phyloP scores from a whole-genome alignment of 2,888 invertebrate genomes.

The Perizoma affinitatum region DNA sequence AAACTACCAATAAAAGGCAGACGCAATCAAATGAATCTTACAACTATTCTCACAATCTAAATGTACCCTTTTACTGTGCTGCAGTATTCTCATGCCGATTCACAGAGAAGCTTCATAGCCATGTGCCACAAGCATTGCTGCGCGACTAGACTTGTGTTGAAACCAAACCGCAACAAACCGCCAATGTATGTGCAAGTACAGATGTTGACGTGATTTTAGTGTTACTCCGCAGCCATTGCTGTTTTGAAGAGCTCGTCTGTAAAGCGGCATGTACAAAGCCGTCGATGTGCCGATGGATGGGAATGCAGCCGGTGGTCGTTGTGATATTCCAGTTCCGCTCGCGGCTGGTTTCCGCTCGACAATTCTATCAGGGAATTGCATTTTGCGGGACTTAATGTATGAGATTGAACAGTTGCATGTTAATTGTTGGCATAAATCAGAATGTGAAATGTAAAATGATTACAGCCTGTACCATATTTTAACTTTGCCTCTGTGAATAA shows the following conservation, averaged over 20 bases:
- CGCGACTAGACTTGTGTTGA: neutral
- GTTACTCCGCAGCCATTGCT: neutral
- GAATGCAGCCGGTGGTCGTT: neutral
- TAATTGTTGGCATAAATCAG: slow-evolving; percentile 12
- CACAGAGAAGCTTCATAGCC: slow-evolving; percentile 10
- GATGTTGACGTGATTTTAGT: slow-evolving; percentile 1
- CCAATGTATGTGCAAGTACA: slow-evolving; percentile 8
- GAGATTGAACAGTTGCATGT: slow-evolving; percentile 21
- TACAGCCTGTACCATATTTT: neutral
- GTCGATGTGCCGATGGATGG: neutral
- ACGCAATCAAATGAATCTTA: slow-evolving; percentile 31
- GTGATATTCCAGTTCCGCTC: slow-evolving; percentile 10
- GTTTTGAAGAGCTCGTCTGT: neutral
- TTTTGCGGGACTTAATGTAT: slow-evolving; percentile 28
- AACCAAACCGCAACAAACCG: neutral
- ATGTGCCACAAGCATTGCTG: slow-evolving; percentile 4
- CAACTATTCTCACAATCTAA: slow-evolving; percentile 34
- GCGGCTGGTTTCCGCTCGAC: slow-evolving; percentile 29
- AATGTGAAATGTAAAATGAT: slow-evolving; percentile 3
- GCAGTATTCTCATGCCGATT: slow-evolving; percentile 23
- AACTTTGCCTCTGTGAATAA: too few species aligned
- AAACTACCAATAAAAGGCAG: slow-evolving; percentile 36
- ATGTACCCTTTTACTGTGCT: slow-evolving; percentile 30
- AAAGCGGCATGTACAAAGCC: neutral
- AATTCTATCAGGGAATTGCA: slow-evolving; percentile 32